phyloP scores from a whole-genome alignment of 2,888 invertebrate species.

The Nomada ruficornis region DNA sequence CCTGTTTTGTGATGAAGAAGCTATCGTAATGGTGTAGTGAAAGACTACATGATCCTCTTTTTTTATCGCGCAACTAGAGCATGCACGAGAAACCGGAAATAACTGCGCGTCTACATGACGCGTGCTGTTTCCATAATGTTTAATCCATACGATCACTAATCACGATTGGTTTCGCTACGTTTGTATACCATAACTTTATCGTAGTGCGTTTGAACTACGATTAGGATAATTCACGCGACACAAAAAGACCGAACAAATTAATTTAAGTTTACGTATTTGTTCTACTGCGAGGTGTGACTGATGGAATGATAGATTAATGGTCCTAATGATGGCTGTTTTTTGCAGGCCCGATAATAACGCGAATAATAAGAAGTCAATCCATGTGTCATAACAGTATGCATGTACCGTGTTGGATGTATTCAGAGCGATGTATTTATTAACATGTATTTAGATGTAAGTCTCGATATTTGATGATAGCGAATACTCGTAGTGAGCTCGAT shows the following conservation, averaged over 20 bases:
- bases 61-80: conserved; percentile 6
- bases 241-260: conserved; percentile 61
- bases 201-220: conserved; percentile 48
- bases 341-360: conserved; percentile 66
- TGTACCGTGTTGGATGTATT: conserved; percentile 80
- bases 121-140: conserved; percentile 34
- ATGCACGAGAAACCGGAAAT: conserved; percentile 28
- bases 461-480: conserved; percentile 73
- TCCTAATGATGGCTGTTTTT: conserved; percentile 64
- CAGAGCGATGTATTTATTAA: conserved; percentile 80
- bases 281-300: conserved; percentile 56
- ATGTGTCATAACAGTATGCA: conserved; percentile 76
- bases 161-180: conserved; percentile 47
- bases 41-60: conserved; percentile 40
- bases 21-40: conserved; percentile 94
- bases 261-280: conserved; percentile 59
- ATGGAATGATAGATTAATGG: conserved; percentile 62
- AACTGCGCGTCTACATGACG: background rate
- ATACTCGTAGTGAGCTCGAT: conserved; percentile 70
- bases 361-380: conserved; percentile 72
- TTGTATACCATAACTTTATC: conserved; percentile 32
- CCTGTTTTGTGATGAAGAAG: conserved; percentile 97
- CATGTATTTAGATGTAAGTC: conserved; percentile 71
- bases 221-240: conserved; percentile 43
- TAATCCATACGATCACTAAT: conserved; percentile 34